These are phyloP conservation scores for Apis laboriosa DNA, from an alignment of 1,140 invertebrate species.

Conservation along the genomic window DNA sequence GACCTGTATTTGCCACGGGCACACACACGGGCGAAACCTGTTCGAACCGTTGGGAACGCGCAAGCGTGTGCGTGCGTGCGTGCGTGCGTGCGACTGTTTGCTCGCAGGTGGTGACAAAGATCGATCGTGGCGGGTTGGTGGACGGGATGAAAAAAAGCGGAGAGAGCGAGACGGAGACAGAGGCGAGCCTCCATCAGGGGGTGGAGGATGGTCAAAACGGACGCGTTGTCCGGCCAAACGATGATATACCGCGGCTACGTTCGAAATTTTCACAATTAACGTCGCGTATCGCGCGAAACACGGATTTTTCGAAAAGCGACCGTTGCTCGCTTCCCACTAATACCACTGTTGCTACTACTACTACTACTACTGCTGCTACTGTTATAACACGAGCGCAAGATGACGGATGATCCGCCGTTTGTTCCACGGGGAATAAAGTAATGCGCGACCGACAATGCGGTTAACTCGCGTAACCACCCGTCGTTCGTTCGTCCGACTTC, in stretches of 20 bases:
- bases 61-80: neutral
- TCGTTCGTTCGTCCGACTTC: conserved; percentile 17
- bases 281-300: conserved; percentile 42
- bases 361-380: too few relatives aligned
- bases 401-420: neutral
- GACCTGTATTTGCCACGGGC: conserved; percentile 47
- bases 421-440: conserved; percentile 13
- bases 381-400: neutral
- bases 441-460: neutral
- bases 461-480: conserved; percentile 27
- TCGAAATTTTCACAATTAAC: conserved; percentile 57
- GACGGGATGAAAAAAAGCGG: conserved; percentile 27
- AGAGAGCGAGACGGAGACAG: neutral
- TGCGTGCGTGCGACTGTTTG: conserved; percentile 35
- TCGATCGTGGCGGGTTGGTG: conserved; percentile 43
- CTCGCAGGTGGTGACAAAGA: conserved; percentile 57
- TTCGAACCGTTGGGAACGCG: neutral
- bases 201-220: conserved; percentile 10
- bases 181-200: neutral
- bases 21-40: conserved; percentile 35
- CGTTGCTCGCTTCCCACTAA: neutral
- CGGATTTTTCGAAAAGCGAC: neutral
- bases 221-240: conserved; percentile 47
- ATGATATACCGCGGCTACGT: conserved; percentile 49
- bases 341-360: too few relatives aligned